Evolutionary conservation across 2,797 vertebrate species (phyloP).

Genomic region (Xiphorhynchus erythropygius): DNA sequence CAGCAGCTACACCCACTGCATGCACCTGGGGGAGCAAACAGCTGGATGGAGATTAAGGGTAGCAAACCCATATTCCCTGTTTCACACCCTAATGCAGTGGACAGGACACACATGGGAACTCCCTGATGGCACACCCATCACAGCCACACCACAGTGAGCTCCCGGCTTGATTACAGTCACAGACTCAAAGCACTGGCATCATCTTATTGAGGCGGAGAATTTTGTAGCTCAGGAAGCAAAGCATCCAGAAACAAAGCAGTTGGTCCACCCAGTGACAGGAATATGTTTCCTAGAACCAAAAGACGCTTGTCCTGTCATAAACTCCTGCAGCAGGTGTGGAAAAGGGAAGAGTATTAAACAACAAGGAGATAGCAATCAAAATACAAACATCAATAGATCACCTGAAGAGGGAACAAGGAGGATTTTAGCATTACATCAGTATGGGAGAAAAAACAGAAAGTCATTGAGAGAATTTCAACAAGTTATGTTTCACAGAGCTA

Average conservation of each 20-base stretch:
- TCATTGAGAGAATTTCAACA: background rate
- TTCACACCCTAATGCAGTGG: background rate
- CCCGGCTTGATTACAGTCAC: background rate
- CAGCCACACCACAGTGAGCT: background rate
- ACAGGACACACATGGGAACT: rapidly evolving
- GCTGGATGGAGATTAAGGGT: background rate
- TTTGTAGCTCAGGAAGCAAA: background rate
- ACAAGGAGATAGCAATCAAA: background rate
- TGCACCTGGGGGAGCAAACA: background rate
- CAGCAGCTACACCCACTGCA: background rate
- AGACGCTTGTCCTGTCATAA: background rate
- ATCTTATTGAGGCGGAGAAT: rapidly evolving
- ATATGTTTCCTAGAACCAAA: background rate
- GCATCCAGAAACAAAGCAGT: background rate
- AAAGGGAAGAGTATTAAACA: background rate
- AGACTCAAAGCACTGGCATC: background rate
- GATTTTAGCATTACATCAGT: background rate
- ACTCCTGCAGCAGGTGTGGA: background rate
- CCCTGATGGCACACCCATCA: background rate
- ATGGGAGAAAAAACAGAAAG: background rate
- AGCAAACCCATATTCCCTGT: background rate
- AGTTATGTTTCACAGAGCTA: background rate
- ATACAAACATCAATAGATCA: background rate
- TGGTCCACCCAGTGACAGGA: background rate
- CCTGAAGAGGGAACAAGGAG: background rate